Conservation (phyloP, 2,797 vertebrate genomes). For the Scyliorhinus canicula region DNA sequence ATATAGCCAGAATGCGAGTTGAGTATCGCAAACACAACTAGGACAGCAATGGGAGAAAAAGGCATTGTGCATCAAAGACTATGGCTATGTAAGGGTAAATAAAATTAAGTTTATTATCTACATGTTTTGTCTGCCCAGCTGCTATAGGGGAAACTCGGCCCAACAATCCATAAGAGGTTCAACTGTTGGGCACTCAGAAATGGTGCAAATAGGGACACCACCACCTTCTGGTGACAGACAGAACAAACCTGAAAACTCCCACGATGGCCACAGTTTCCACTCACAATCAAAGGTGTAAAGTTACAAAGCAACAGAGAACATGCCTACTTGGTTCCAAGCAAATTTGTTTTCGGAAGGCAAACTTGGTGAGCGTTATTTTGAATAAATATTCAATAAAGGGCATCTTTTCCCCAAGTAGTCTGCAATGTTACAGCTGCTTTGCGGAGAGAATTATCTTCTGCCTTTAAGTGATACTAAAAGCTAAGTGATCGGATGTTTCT, state of each 20-base stretch:
- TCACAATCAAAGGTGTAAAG: neutral
- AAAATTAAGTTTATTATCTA: neutral
- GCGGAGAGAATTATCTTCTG: slow-evolving; percentile 26
- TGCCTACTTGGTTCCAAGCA: neutral
- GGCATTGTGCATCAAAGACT: neutral
- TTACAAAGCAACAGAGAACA: neutral
- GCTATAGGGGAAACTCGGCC: neutral
- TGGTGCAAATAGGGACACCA: neutral
- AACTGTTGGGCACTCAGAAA: neutral
- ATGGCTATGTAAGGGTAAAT: neutral
- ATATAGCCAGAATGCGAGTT: neutral
- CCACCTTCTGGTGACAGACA: neutral
- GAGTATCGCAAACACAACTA: neutral
- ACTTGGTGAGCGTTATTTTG: neutral
- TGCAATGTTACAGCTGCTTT: neutral
- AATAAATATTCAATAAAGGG: neutral
- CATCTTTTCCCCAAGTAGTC: neutral
- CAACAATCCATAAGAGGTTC: neutral
- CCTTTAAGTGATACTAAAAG: slow-evolving; percentile 33
- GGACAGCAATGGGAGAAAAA: neutral
- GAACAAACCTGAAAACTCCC: neutral
- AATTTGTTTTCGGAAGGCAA: neutral
- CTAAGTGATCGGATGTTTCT: slow-evolving; percentile 29
- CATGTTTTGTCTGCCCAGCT: neutral
- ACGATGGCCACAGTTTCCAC: neutral